Base-by-base conservation (phyloP, 1,140 invertebrate genomes). In the Drosophila ficusphila region DNA sequence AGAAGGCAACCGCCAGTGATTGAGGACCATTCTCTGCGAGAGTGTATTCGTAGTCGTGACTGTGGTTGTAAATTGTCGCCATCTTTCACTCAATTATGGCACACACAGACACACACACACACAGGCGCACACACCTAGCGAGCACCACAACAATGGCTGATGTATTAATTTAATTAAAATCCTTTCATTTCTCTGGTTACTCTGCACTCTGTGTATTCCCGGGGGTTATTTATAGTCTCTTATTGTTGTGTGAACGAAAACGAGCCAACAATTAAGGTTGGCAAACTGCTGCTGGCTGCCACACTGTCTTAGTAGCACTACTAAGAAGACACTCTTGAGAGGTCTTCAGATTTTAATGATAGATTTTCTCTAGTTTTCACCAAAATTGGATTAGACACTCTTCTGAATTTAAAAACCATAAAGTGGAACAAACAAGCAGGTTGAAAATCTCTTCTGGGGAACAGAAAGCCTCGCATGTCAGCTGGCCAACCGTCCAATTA, bases 101-200 rank as follows among this genome's bases (percentile, higher is more conserved):
- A 61, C 49, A 52, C 67, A 77, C 70, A 69, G 23, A 44, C 25
- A 33, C 21, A 57, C 7, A 18, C 5, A 23, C 8, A 21, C 52
- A 33, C 33, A 14, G 18, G 31, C 19, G 11, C 12, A n/a, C 29
- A 76, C 56, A 81, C 27, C 21, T 4, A 44, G 21, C 23, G 6
- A n/a, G 33, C 12, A 60, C 21, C 61, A 67, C 64, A 68, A 68
- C 79, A 85, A 85, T 76, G 82, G 58, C 64, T 75, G 61, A 75
- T 78, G 78, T 72, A 88, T 88, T 88, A 88, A 88, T 88, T 88
- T 78, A 88, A 88, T 88, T 88, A 88, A 88, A 88, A 88, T 76
- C 82, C 77, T 78, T 88, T 88, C 73, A 75, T 88, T 67, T 76
- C 52, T 69, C 65, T 60, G 49, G 69, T 57, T 60, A 56, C 16